A percentile compares a stretch with the other conserved stretches of the same genome.
phyloP scores from a whole-genome alignment of 2,888 invertebrate species.

The Lycaena phlaeas region DNA sequence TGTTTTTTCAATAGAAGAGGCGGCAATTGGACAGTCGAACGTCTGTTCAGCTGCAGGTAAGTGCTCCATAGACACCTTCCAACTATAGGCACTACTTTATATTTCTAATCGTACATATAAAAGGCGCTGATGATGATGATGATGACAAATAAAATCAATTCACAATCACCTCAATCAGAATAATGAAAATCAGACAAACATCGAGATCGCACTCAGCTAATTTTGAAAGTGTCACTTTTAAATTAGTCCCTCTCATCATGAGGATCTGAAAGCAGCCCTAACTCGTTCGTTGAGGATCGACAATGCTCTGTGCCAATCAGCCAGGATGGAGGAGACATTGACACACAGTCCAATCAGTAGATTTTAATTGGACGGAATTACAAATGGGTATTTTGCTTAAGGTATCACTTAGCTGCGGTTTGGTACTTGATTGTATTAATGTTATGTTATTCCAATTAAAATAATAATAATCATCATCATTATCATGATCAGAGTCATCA shows the following conservation, averaged over 20 bases:
- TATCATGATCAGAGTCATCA: too few relatives aligned
- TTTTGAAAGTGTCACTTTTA: slow-evolving; percentile 17
- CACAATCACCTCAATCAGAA: slow-evolving; percentile 1
- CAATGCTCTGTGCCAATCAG: neutral
- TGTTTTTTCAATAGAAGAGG: too few relatives aligned
- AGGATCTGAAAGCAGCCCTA: slow-evolving; percentile 6
- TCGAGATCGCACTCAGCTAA: slow-evolving; percentile 14
- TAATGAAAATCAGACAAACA: slow-evolving; percentile 6
- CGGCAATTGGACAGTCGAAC: too few relatives aligned
- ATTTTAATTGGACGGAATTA: slow-evolving; percentile 21
- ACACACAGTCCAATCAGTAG: slow-evolving; percentile 24
- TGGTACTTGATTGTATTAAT: neutral
- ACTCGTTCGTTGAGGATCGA: neutral
- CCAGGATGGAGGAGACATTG: slow-evolving; percentile 21
- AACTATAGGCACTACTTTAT: too few relatives aligned
- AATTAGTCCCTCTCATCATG: slow-evolving; percentile 8
- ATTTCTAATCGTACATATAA: too few relatives aligned
- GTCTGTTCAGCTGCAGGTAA: too few relatives aligned
- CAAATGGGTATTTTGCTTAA: slow-evolving; percentile 9
- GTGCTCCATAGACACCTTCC: too few relatives aligned
- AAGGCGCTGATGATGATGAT: too few relatives aligned
- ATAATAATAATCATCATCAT: too few relatives aligned
- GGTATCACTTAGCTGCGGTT: slow-evolving; percentile 6
- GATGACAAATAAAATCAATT: slow-evolving; percentile 2
- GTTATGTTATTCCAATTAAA: too few relatives aligned